Base-by-base conservation (phyloP, 2,888 invertebrate species). In the Halictus quadricinctus region DNA sequence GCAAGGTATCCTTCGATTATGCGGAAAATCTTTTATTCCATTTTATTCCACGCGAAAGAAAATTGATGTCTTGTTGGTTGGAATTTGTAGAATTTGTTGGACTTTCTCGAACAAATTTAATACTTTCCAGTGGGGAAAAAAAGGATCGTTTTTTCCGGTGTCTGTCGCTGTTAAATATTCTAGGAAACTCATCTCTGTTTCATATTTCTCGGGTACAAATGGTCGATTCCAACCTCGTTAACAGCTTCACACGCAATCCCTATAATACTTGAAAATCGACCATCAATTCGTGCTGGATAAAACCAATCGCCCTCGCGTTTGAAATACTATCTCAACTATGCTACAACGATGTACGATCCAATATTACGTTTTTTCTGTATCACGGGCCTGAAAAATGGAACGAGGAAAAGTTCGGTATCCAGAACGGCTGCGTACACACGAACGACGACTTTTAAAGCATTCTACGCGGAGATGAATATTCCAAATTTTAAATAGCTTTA, bases 241-340 rank as follows among this genome's bases (percentile, higher is more conserved):
- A 77, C 66, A 50, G 58, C 29, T 81, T 64, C 60, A 13, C 73
- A 50, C 74, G 50, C 70, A 70, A 43, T 74, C 69, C 36, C 29
- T 72, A 36, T 60, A 64, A 73, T 70, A 70, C 50, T 77, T 69
- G 70, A 84, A 84, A 84, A 81, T 72, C 74, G 84, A 84, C 77
- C 77, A 84, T 74, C 77, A 60, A 81, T 81, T 74, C 46, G 58
- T 48, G 43, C 60, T 46, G 77, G 50, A 60, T 64, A 74, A 78
- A 81, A 70, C 70, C 77, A 60, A 84, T 81, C 60, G 74, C n/a
- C 54, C 25, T 41, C 76, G 48, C 76, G 50, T 69, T 75, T 77
- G 69, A 77, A 81, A 75, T 75, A 54, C 69, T 70, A 81, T 70
- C 74, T 48, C 74, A 74, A 36, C 58, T 77, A 60, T 74, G 36